Base-by-base conservation (phyloP, 2,888 invertebrate genomes). In the Xylocampa areola region DNA sequence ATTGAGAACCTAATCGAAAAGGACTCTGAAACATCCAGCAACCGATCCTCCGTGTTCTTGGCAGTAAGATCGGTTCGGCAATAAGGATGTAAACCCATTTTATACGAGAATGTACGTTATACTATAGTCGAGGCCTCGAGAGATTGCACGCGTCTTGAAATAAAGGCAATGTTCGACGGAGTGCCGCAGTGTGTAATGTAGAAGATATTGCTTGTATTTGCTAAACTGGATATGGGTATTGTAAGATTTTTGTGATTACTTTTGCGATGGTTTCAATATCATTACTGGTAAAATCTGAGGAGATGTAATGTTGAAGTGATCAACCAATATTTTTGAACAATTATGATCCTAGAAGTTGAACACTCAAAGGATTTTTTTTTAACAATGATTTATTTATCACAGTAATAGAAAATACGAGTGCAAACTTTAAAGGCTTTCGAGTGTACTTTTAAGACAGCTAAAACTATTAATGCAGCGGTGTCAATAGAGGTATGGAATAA, bases 91-190 rank as follows among this genome's bases (percentile, higher is more conserved):
- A 41, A 50, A 59, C 16, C 8, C 14, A 8, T 39, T 66, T 65
- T 50, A 44, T 59, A 13, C 14, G 10, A 44, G 44, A 16, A 45
- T 11, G 39, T 49, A 49, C 27, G 16, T 35, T 71, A 59, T 41
- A 8, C 16, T 40, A 52, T 50, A 60, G 73, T 61, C 73, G 68
- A 68, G 73, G 68, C 5, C 45, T 14, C 0, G 2, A 14, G 23
- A 35, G 33, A 45, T 41, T 36, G 44, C 10, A 45, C 30, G 43
- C 10, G 1, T 21, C 37, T 30, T 16, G 14, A 33, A 43, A 32
- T 7, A 16, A 44, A 13, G 25, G 13, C 29, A 51, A 61, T 36
- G 4, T 29, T 37, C 2, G 5, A 27, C 30, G 11, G 16, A 27
- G 14, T 55, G 19, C 29, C 25, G 13, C 29, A 23, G 10, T 17